A percentile compares a stretch with the other conserved stretches of the same genome.
phyloP scores from a whole-genome alignment of 2,113 vertebrate genomes.

The Hipposideros armiger region DNA sequence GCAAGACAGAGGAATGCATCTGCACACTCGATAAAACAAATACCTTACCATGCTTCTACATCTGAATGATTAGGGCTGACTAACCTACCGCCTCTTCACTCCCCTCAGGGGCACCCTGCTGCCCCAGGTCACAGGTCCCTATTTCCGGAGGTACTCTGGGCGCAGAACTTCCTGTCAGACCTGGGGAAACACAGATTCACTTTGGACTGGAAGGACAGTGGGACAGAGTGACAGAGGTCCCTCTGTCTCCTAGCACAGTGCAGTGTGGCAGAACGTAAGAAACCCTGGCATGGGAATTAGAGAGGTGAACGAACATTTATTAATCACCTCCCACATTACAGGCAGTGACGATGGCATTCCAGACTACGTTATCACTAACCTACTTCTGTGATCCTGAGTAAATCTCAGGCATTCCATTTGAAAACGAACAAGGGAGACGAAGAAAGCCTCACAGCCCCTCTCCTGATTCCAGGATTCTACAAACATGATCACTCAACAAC shows the following conservation, averaged over 20 bases:
- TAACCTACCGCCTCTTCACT: not conserved
- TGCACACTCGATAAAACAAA: conserved; percentile 39
- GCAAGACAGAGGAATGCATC: not conserved
- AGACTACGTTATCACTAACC: not conserved
- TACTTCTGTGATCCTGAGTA: conserved; percentile 9
- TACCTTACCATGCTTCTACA: conserved; percentile 5
- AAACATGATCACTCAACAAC: not conserved
- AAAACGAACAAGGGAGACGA: conserved; percentile 20
- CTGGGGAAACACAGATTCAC: not conserved
- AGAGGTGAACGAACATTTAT: not conserved
- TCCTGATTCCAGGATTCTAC: not conserved
- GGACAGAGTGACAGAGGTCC: not conserved
- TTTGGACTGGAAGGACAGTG: too few relatives aligned
- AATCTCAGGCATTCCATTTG: not conserved
- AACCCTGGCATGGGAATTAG: not conserved
- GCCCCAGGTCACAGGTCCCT: not conserved
- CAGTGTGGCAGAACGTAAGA: not conserved
- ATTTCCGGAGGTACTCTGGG: not conserved
- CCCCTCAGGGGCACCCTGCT: not conserved
- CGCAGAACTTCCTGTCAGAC: not conserved
- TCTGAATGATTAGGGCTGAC: conserved; percentile 4
- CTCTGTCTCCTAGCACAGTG: not conserved
- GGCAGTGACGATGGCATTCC: not conserved
- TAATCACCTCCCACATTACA: not conserved
- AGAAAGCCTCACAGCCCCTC: not conserved